These are phyloP conservation scores for Ciona savignyi DNA, from an alignment of 23 tunicate genomes.

Conservation along the genomic window DNA sequence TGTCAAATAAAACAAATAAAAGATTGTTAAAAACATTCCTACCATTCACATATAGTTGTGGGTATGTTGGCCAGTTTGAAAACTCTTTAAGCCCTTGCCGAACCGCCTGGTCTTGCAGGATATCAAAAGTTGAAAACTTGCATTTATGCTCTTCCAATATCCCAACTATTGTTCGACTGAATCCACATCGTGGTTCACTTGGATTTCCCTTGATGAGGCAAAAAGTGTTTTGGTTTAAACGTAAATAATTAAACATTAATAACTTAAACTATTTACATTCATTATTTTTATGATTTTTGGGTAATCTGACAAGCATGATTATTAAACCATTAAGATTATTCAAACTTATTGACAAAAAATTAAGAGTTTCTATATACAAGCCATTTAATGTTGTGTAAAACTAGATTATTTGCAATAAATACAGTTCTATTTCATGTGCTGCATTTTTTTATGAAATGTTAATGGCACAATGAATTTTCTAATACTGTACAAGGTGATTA, in stretches of 20 bases:
- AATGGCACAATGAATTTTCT: no score
- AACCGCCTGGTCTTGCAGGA: conserved; percentile 83
- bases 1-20: background rate
- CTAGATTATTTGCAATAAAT: no score
- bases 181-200: conserved; percentile 78
- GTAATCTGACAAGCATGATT: no score
- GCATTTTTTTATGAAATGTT: no score
- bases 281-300: background rate
- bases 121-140: conserved; percentile 88
- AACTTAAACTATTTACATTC: background rate
- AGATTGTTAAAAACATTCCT: background rate
- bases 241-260: background rate
- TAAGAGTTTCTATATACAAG: no score
- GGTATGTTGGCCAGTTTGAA: conserved; percentile 99
- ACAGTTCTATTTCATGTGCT: no score
- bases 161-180: conserved; percentile 55
- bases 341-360: no score
- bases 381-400: no score
- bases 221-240: background rate
- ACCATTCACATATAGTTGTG: conserved; percentile 98
- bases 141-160: conserved; percentile 52
- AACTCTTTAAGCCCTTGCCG: conserved; percentile 94
- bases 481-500: no score
- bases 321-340: no score
- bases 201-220: conserved; percentile 35